Evolutionary conservation across 2,113 vertebrate genomes (phyloP).

Genomic region (Tragelaphus buxtoni): DNA sequence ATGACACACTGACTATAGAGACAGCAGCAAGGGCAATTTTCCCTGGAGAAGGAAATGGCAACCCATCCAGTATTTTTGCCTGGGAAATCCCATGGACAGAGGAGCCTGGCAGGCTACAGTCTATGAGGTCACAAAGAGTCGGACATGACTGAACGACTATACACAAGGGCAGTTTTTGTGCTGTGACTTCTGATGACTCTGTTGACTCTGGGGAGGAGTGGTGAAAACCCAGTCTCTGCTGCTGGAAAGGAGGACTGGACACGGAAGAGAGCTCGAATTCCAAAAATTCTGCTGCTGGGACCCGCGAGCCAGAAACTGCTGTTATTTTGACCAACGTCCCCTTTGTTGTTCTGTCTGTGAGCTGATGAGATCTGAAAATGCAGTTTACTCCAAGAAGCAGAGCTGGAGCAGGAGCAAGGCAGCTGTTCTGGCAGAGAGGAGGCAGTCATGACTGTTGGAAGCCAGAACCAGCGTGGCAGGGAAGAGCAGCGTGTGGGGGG

Average conservation of each 20-base stretch:
- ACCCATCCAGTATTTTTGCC: not conserved
- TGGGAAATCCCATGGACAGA: not conserved
- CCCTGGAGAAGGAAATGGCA: not conserved
- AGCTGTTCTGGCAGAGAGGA: constrained; percentile 21
- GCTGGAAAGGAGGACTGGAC: not conserved
- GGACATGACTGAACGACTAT: not conserved
- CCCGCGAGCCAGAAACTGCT: not conserved
- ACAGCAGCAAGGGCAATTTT: not conserved
- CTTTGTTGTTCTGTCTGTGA: not conserved
- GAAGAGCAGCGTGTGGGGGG: not conserved
- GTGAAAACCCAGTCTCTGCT: not conserved
- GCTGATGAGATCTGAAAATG: not conserved
- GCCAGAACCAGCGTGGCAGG: not conserved
- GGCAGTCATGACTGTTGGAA: not conserved
- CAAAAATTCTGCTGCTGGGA: not conserved
- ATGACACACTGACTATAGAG: not conserved
- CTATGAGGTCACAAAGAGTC: not conserved
- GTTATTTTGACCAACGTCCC: not conserved
- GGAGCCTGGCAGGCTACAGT: not conserved
- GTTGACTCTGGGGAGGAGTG: not conserved
- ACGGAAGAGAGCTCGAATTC: not conserved
- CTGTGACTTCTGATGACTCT: not conserved
- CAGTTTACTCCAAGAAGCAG: not conserved
- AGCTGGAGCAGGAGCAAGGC: not conserved
- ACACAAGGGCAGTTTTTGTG: not conserved